These are phyloP conservation scores for Falco columbarius DNA, from an alignment of 2,797 vertebrate species.

Conservation along the genomic window DNA sequence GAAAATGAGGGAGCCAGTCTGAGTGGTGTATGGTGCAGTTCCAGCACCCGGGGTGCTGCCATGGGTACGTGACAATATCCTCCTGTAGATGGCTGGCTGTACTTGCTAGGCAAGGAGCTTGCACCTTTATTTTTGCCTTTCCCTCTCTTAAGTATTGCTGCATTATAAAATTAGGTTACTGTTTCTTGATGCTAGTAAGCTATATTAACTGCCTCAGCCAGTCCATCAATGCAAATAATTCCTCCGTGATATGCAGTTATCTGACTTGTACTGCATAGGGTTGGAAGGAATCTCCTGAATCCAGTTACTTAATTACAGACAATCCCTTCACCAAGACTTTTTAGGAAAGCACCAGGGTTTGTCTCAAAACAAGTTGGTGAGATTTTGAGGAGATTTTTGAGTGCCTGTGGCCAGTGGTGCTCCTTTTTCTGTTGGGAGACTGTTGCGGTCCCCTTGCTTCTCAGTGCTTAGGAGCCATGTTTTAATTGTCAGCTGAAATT, in stretches of 20 bases:
- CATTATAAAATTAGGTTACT: background rate
- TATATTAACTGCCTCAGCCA: background rate
- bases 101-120: background rate
- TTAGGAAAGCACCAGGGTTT: background rate
- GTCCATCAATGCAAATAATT: background rate
- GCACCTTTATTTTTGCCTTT: background rate
- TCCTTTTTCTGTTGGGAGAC: background rate
- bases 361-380: background rate
- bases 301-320: background rate
- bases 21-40: background rate
- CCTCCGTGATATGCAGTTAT: background rate
- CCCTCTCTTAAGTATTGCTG: background rate
- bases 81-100: background rate
- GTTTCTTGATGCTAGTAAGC: background rate
- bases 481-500: constrained; percentile 30
- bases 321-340: background rate
- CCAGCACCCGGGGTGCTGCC: rapidly evolving
- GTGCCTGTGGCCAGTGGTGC: background rate
- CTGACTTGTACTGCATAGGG: background rate
- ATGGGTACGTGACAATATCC: background rate
- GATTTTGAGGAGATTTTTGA: background rate
- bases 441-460: background rate
- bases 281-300: background rate
- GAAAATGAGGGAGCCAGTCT: background rate
- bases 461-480: background rate